phyloP scores from a whole-genome alignment of 2,113 vertebrate species.

The Cygnus buccinator region DNA sequence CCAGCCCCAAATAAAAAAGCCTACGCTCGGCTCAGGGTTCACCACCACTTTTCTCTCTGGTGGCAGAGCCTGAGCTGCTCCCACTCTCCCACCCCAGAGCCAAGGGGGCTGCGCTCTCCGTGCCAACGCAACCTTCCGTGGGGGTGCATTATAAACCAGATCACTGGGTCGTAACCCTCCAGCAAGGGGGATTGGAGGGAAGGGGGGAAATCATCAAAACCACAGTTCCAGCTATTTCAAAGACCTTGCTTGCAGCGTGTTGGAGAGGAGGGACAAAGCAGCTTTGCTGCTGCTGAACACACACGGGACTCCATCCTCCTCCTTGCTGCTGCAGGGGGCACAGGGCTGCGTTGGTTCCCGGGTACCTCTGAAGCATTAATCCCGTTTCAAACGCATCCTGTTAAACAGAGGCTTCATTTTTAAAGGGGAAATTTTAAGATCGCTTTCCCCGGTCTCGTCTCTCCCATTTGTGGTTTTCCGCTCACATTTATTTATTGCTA shows the following conservation, averaged over 20 bases:
- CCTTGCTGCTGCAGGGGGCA: neutral
- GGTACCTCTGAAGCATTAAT: neutral
- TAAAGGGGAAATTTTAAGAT: neutral
- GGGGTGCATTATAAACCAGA: neutral
- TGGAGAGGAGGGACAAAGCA: neutral
- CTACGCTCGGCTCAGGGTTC: neutral
- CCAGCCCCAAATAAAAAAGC: neutral
- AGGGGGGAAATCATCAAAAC: neutral
- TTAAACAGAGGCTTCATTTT: neutral
- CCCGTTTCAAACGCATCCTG: neutral
- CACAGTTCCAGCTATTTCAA: neutral
- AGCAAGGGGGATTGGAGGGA: fast-evolving
- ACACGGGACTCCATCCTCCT: neutral
- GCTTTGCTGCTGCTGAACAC: neutral
- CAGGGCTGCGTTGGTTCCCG: fast-evolving
- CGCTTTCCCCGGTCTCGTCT: neutral
- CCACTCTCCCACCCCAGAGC: neutral
- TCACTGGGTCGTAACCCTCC: neutral
- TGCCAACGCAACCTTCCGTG: fast-evolving
- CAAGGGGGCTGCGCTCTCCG: neutral
- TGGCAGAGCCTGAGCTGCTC: neutral
- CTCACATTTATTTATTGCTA: neutral
- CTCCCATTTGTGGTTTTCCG: neutral
- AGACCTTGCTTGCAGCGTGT: neutral
- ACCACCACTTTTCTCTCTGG: neutral